Percentiles rank a stretch among this genome's conserved stretches.
Conservation (phyloP, 2,888 invertebrate genomes). For the Psylliodes chrysocephalus region DNA sequence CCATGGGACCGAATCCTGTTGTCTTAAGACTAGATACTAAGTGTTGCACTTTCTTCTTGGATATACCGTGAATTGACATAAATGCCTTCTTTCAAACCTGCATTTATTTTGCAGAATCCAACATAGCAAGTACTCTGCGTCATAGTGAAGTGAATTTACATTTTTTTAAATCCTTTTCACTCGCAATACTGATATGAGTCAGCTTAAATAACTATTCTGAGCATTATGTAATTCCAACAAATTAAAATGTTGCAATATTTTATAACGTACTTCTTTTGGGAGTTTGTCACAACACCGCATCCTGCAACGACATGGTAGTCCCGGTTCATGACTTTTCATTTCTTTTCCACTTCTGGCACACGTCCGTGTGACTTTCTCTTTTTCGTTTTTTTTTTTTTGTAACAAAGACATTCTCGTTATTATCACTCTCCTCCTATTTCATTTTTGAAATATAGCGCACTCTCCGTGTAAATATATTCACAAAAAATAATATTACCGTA, state of each 20-base stretch:
- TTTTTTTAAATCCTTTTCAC: slow-evolving; percentile 3
- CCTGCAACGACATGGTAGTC: not conserved
- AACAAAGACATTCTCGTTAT: too few relatives aligned
- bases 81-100: slow-evolving; percentile 37
- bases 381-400: not conserved
- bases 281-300: slow-evolving; percentile 28
- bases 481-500: not conserved
- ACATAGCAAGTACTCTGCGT: slow-evolving; percentile 18
- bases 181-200: slow-evolving; percentile 31
- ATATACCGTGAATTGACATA: slow-evolving; percentile 35
- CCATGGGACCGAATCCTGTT: slow-evolving; percentile 18
- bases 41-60: slow-evolving; percentile 21
- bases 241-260: slow-evolving; percentile 26
- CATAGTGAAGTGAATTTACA: slow-evolving; percentile 18
- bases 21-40: slow-evolving; percentile 24
- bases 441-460: not conserved
- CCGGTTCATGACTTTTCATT: not conserved
- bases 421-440: not conserved
- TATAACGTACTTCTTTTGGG: not conserved
- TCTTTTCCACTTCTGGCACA: not conserved
- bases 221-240: slow-evolving; percentile 16
- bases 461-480: not conserved
- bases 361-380: slow-evolving; percentile 3
- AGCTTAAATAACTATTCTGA: slow-evolving; percentile 30
- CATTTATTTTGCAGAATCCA: slow-evolving; percentile 31